Base-by-base conservation (phyloP, 2,888 invertebrate genomes). In the Ferrisia virgata region DNA sequence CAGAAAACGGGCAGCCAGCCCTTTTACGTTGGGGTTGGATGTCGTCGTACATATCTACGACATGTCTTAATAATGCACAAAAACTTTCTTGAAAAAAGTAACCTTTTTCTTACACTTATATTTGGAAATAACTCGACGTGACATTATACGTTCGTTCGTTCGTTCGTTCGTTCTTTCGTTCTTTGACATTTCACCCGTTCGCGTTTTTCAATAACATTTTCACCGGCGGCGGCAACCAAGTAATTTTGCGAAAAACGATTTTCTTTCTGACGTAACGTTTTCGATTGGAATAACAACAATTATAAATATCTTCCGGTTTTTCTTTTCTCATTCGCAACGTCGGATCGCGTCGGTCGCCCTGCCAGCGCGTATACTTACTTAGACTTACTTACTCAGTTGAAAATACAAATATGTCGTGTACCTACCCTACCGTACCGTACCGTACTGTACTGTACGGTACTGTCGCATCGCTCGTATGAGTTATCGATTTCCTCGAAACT, bases 111-210 rank as follows among this genome's bases (percentile, higher is more conserved):
- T 72, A 33, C 72, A 72, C 33, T 64, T 28, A 64, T 72, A 72
- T 72, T 18, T 33, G 72, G 33, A 33, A 72, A 72, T 72, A 72
- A 33, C 13, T 33, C 33, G 15, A 72, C 72, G 72, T 72, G 72
- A 72, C 72, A 72, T 72, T 72, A 33, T 31, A 69, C 31, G 8
- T 53, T 11, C 39, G 15, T 53, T n/a, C n/a, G n/a, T n/a, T n/a
- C n/a, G n/a, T n/a, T n/a, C n/a, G n/a, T n/a, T n/a, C n/a, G n/a
- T n/a, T 28, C 64, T 25, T 64, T 64, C 9, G 33, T 72, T 33
- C 72, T 72, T 72, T 72, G 33, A 72, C 72, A 72, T 72, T 72
- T 72, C 72, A 72, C 72, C 33, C 72, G 72, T 36, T 72, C n/a
- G 64, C 25, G 31, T 72, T 72, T 33, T 72, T 25, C 72, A 72